These are phyloP conservation scores for Hypercompe scribonia DNA, from an alignment of 2,888 invertebrate genomes.

Conservation along the genomic window DNA sequence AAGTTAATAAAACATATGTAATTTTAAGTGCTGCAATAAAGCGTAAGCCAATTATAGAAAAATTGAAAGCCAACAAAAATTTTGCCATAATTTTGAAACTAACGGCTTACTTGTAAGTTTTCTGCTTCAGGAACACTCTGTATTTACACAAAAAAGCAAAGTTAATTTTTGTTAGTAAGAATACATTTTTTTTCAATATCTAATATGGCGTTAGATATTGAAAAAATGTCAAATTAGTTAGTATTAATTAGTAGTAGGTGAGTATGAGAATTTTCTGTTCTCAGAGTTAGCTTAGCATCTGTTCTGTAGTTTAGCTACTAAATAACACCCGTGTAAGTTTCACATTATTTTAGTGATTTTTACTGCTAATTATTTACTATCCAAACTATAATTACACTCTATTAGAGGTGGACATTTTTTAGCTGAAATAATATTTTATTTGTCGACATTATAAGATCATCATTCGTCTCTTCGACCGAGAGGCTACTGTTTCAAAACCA, in stretches of 20 bases:
- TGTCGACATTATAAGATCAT: not conserved
- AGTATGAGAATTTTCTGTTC: not conserved
- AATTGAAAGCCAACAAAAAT: not conserved
- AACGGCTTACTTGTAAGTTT: slow-evolving; percentile 15
- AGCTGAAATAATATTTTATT: not conserved
- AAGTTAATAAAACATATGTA: not conserved
- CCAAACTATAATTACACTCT: not conserved
- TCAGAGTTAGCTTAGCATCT: not conserved
- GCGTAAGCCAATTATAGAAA: slow-evolving; percentile 1
- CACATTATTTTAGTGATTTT: no score
- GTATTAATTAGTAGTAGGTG: slow-evolving; percentile 5
- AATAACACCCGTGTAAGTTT: slow-evolving; percentile 1
- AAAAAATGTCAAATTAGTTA: slow-evolving; percentile 6
- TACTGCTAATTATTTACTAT: not conserved
- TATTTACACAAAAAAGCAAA: slow-evolving; percentile 1
- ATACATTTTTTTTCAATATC: slow-evolving; percentile 3
- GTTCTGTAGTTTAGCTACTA: slow-evolving; percentile 3
- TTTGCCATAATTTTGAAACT: slow-evolving; percentile 11
- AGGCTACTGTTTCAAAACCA: not conserved
- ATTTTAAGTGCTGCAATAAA: slow-evolving; percentile 8
- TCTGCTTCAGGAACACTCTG: slow-evolving; percentile 6
- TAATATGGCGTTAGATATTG: slow-evolving; percentile 1
- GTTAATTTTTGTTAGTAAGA: not conserved
- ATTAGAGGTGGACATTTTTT: not conserved
- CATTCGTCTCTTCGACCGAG: not conserved